A percentile compares a stretch with the other conserved stretches of the same genome.
These are phyloP conservation scores for Bradypodion pumilum DNA, from an alignment of 2,797 vertebrate species.

Conservation along the genomic window DNA sequence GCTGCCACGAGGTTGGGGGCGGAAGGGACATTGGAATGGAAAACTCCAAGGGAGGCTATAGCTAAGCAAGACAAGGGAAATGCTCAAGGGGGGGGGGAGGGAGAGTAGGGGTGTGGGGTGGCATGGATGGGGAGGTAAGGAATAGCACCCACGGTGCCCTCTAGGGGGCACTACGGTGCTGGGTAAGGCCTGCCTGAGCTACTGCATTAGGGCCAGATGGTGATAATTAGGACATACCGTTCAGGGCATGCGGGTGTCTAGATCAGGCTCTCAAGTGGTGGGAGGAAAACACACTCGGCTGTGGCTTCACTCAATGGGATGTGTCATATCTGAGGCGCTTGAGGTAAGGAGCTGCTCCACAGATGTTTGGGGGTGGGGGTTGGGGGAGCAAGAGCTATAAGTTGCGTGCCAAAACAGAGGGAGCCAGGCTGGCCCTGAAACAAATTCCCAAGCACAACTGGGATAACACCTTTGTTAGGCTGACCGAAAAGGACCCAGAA, in stretches of 20 bases:
- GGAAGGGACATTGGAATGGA: too few relatives aligned
- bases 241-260: background rate
- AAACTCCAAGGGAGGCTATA: background rate
- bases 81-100: too few relatives aligned
- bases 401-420: too few relatives aligned
- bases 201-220: background rate
- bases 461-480: too few relatives aligned
- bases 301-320: background rate
- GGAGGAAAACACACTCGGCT: background rate
- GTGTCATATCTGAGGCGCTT: too few relatives aligned
- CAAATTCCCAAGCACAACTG: too few relatives aligned
- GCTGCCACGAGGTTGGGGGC: too few relatives aligned
- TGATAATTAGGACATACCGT: background rate
- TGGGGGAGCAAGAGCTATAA: too few relatives aligned
- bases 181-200: background rate
- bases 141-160: background rate
- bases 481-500: too few relatives aligned
- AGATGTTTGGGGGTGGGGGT: too few relatives aligned
- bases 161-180: slow-evolving; percentile 10
- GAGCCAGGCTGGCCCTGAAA: too few relatives aligned
- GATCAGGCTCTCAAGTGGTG: background rate
- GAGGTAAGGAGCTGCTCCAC: too few relatives aligned
- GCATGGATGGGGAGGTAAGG: background rate
- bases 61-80: background rate
- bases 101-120: background rate